Percentiles rank a stretch among this genome's conserved stretches.
phyloP scores from a whole-genome alignment of 2,113 vertebrate species.

The Tragelaphus scriptus region DNA sequence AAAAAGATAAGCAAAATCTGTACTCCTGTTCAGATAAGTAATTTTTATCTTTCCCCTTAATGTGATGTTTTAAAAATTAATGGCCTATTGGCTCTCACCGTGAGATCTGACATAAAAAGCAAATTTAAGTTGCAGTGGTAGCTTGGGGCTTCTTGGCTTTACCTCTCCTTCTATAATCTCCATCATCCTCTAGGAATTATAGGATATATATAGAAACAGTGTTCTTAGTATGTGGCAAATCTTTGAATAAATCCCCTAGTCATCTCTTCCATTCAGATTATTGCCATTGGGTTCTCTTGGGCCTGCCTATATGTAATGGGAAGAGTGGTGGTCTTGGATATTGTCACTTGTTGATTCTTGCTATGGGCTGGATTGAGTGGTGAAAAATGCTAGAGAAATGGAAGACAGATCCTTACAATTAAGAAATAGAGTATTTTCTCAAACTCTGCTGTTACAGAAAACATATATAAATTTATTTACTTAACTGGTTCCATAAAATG shows the following conservation, averaged over 20 bases:
- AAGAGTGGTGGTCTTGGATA: background rate
- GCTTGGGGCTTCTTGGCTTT: background rate
- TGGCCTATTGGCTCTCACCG: background rate
- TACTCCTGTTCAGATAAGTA: background rate
- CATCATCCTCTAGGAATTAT: background rate
- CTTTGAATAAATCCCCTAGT: background rate
- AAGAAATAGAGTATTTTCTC: background rate
- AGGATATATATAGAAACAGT: background rate
- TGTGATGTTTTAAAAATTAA: background rate
- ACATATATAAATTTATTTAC: background rate
- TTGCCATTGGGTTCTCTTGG: background rate
- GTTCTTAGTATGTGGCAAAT: background rate
- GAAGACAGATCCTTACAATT: background rate
- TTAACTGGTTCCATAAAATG: background rate
- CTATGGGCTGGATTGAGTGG: background rate
- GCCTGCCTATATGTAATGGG: background rate
- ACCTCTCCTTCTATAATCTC: background rate
- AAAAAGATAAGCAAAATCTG: background rate
- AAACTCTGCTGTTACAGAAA: constrained; percentile 1
- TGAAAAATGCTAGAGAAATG: constrained; percentile 22
- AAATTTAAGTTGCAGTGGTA: background rate
- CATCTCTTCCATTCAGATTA: background rate
- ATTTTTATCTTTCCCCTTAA: background rate
- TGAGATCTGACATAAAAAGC: constrained; percentile 10
- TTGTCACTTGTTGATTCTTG: background rate